Conservation (phyloP, 2,888 invertebrate species). For the Metellina segmentata region DNA sequence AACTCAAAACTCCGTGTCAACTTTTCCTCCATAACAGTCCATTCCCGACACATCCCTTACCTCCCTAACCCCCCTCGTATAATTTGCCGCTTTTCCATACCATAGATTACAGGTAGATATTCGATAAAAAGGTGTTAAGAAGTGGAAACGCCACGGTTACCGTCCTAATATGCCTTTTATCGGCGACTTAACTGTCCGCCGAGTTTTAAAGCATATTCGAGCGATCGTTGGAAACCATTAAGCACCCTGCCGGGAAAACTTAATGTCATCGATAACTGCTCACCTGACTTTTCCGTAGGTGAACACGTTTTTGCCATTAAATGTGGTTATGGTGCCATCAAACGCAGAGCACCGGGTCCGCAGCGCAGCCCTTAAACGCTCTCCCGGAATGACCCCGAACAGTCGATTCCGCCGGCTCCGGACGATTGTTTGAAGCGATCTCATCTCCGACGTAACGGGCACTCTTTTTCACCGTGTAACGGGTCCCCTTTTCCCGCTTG, state of each 20-base stretch:
- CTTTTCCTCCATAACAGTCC: slow-evolving; percentile 29
- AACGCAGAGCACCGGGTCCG: slow-evolving; percentile 17
- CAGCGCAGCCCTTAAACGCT: slow-evolving; percentile 34
- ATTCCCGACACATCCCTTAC: neutral
- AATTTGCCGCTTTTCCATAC: slow-evolving; percentile 45
- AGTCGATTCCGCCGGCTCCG: slow-evolving; percentile 50
- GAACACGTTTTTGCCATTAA: slow-evolving; percentile 76
- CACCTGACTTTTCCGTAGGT: slow-evolving; percentile 72
- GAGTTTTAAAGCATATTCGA: slow-evolving; percentile 74
- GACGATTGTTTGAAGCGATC: slow-evolving; percentile 65
- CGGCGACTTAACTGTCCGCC: slow-evolving; percentile 63
- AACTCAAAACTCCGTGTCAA: slow-evolving; percentile 7
- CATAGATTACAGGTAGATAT: slow-evolving; percentile 73
- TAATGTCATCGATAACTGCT: slow-evolving; percentile 71
- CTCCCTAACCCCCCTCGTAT: neutral
- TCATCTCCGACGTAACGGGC: slow-evolving; percentile 52
- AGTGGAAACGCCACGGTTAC: slow-evolving; percentile 49
- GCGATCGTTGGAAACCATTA: slow-evolving; percentile 65
- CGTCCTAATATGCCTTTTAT: slow-evolving; percentile 70
- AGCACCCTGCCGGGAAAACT: slow-evolving; percentile 70
- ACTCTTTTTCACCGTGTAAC: slow-evolving; percentile 35
- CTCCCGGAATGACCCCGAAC: slow-evolving; percentile 63
- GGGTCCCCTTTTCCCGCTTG: slow-evolving; percentile 21
- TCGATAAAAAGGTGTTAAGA: slow-evolving; percentile 74
- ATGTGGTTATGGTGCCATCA: slow-evolving; percentile 61